Base-by-base conservation (phyloP, 2,797 vertebrate species). In the Helicolenus hilgendorfi region DNA sequence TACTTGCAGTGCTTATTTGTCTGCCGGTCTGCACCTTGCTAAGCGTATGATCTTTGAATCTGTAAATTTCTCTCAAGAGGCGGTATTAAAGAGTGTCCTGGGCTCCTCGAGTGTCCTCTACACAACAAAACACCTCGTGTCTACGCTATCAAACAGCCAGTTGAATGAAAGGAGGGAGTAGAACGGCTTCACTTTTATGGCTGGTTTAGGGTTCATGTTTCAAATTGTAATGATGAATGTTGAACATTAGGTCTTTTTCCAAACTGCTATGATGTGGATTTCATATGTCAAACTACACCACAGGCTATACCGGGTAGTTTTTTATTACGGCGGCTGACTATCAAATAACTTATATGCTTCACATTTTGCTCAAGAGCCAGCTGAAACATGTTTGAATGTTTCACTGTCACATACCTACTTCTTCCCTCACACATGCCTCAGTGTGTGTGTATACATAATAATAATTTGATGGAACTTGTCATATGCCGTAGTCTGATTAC, bases 281-380 rank as follows among this genome's bases (percentile, higher is more conserved):
- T 70, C 60, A 70, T 72, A 78, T 85, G 68, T 79, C 65, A 86
- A 38, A 77, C 24, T 33, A 29, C 22, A 38, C 75, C 41, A 75
- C 33, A 49, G 49, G 22, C 60, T 70, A 55, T 13, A 36, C 14
- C 0, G n/a, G n/a, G 58, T 65, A 11, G 14, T 62, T 72, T 35
- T 35, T 60, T 58, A 4, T 49, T 55, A 20, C 8, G 15, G 4
- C 20, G 5, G 4, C 53, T 59, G 63, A 60, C 24, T 26, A 49
- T 31, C 11, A 82, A 88, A 88, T 79, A 60, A 65, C 15, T 72
- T 14, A 55, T 69, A 88, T 86, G 35, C 13, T 84, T 77, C 20
- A 65, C 33, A 76, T 86, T 89, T 76, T 31, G 35, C 36, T 18
- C 4, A 60, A 58, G 24, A 79, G 1, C 77, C 20, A 29, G 58